Percentiles rank a stretch among this genome's conserved stretches.
phyloP scores from a whole-genome alignment of 2,888 invertebrate genomes.

The Drosophila meridionalis region DNA sequence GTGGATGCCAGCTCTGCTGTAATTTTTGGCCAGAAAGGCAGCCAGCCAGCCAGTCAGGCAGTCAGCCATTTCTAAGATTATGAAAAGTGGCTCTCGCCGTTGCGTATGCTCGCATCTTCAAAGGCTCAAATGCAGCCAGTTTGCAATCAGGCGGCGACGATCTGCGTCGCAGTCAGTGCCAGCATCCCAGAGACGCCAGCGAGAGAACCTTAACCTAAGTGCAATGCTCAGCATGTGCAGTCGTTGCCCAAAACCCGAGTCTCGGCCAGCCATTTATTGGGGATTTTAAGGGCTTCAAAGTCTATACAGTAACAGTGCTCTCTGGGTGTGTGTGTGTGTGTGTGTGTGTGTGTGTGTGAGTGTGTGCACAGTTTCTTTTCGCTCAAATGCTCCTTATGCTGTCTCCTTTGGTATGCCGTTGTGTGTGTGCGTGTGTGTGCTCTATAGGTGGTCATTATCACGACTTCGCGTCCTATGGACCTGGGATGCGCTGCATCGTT shows the following conservation, averaged over 20 bases:
- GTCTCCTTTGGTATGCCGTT: conserved; percentile 62
- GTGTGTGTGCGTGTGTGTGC: conserved; percentile 74
- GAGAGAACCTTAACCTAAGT: conserved; percentile 56
- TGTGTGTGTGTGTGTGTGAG: not conserved
- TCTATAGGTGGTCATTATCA: conserved; percentile 82
- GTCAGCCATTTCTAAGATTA: conserved; percentile 70
- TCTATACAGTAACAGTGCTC: conserved; percentile 37
- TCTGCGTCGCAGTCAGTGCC: conserved; percentile 44
- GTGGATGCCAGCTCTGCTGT: conserved; percentile 44
- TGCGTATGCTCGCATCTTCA: conserved; percentile 72
- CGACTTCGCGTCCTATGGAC: conserved; percentile 59
- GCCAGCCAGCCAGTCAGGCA: conserved; percentile 27
- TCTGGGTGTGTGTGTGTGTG: not conserved
- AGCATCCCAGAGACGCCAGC: conserved; percentile 33
- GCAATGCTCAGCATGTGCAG: conserved; percentile 75
- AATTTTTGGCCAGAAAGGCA: conserved; percentile 53
- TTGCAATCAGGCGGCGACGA: conserved; percentile 71
- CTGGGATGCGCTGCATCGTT: conserved; percentile 35
- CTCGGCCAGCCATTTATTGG: conserved; percentile 41
- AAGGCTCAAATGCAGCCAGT: conserved; percentile 60
- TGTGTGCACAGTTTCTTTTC: conserved; percentile 32
- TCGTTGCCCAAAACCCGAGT: conserved; percentile 43
- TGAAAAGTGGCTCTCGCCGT: conserved; percentile 68
- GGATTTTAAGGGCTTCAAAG: conserved; percentile 48
- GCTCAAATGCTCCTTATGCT: conserved; percentile 51